Evolutionary conservation across 1,140 invertebrate species (phyloP).

Genomic region (Dinoponera quadriceps): DNA sequence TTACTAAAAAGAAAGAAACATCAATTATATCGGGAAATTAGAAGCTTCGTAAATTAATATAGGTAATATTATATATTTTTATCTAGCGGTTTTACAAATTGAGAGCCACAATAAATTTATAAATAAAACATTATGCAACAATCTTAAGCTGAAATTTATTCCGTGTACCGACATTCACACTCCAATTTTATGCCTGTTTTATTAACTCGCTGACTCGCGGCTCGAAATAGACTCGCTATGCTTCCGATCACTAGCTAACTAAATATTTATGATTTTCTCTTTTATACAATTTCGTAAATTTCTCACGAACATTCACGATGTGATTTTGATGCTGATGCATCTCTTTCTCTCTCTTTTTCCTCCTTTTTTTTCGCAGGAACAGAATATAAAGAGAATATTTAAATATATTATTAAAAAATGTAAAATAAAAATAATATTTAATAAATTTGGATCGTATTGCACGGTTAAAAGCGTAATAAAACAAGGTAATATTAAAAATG

Average conservation of each 20-base stretch:
- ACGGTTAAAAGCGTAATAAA: background rate
- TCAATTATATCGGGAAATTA: background rate
- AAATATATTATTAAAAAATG: background rate
- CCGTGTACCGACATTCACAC: background rate
- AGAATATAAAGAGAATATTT: background rate
- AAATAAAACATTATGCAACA: background rate
- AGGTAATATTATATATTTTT: background rate
- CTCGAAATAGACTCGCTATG: background rate
- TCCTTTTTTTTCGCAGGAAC: background rate
- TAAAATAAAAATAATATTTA: background rate
- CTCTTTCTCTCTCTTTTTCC: background rate
- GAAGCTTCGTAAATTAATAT: background rate
- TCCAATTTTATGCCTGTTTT: conserved; percentile 8
- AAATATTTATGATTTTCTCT: conserved; percentile 12
- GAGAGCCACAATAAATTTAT: background rate
- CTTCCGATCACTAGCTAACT: conserved; percentile 5
- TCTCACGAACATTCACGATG: background rate
- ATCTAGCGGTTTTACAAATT: background rate
- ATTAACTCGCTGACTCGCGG: conserved; percentile 1
- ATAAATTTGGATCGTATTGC: background rate
- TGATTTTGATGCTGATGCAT: background rate
- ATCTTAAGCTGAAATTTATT: background rate
- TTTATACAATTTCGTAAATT: background rate
- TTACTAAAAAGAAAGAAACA: too few species aligned
- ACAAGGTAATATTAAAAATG: too few species aligned